Evolutionary conservation across 2,888 invertebrate species (phyloP).

Genomic region (Scaptomyza cyrtandrae): DNA sequence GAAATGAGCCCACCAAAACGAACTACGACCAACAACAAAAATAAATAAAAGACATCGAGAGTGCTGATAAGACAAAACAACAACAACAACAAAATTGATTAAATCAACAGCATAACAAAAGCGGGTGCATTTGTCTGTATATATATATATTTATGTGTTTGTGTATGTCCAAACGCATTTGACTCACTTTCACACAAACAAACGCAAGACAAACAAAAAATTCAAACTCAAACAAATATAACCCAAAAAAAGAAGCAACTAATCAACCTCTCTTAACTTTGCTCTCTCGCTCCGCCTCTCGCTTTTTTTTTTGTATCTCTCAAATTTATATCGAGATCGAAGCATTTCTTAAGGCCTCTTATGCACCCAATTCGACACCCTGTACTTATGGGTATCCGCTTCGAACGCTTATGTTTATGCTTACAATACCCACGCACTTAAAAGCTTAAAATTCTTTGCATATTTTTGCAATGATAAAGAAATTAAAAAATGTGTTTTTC

Average conservation of each 20-base stretch:
- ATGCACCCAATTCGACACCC: conserved; percentile 8
- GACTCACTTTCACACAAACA: conserved; percentile 75
- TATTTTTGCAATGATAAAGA: conserved; percentile 43
- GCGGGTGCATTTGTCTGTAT: conserved; percentile 1
- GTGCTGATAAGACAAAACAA: conserved; percentile 47
- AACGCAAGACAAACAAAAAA: conserved; percentile 53
- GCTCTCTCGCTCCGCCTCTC: not conserved
- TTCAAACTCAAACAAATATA: conserved; percentile 39
- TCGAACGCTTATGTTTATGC: conserved; percentile 3
- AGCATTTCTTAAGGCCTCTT: conserved; percentile 31
- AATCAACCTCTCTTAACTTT: conserved; percentile 10
- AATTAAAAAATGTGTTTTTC: conserved; percentile 51
- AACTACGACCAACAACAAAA: conserved; percentile 8
- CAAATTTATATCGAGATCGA: conserved; percentile 42
- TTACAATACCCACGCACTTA: conserved; percentile 11
- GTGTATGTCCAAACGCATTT: conserved; percentile 55
- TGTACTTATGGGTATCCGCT: not conserved
- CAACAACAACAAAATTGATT: conserved; percentile 5
- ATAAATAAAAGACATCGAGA: conserved; percentile 24
- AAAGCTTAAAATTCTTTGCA: conserved; percentile 27
- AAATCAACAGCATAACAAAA: conserved; percentile 29
- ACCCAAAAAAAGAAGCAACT: conserved; percentile 17
- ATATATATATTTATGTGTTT: not conserved
- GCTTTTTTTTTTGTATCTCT: conserved; percentile 3
- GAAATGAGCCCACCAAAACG: not conserved